A percentile compares a stretch with the other conserved stretches of the same genome.
Conservation (phyloP, 2,113 vertebrate species). For the Labeo catla region DNA sequence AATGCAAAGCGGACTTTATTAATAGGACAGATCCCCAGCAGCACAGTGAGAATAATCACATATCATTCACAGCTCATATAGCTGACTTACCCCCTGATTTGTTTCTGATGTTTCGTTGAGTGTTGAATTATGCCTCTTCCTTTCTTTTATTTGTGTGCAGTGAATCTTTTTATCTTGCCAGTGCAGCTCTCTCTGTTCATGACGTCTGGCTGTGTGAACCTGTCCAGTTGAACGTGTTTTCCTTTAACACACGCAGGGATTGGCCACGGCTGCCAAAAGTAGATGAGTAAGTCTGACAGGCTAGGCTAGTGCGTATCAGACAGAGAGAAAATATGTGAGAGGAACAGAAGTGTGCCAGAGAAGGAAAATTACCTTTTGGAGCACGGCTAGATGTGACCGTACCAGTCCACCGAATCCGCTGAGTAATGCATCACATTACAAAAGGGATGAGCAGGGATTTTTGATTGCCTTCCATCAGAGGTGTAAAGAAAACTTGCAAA, state of each 20-base stretch:
- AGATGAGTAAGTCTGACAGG: constrained; percentile 40
- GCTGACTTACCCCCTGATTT: neutral
- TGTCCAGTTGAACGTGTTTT: neutral
- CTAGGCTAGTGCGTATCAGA: neutral
- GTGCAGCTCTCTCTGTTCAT: neutral
- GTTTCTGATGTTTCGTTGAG: neutral
- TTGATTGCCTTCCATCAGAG: too few relatives aligned
- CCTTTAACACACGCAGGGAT: neutral
- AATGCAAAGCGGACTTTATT: neutral
- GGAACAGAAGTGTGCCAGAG: too few relatives aligned
- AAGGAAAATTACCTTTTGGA: neutral
- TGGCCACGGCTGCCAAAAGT: neutral
- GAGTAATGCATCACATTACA: too few relatives aligned
- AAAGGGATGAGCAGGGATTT: too few relatives aligned
- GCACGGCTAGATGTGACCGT: too few relatives aligned
- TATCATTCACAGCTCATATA: too few relatives aligned
- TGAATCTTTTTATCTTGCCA: too few relatives aligned
- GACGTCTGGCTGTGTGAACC: neutral
- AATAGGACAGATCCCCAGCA: too few relatives aligned
- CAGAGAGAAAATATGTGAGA: neutral
- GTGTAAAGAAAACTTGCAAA: too few relatives aligned
- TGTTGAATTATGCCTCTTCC: neutral
- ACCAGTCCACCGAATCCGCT: too few relatives aligned
- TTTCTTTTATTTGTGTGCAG: neutral
- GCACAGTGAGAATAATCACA: neutral